phyloP scores from a whole-genome alignment of 2,888 invertebrate genomes.

The Epistrophella euchroma region DNA sequence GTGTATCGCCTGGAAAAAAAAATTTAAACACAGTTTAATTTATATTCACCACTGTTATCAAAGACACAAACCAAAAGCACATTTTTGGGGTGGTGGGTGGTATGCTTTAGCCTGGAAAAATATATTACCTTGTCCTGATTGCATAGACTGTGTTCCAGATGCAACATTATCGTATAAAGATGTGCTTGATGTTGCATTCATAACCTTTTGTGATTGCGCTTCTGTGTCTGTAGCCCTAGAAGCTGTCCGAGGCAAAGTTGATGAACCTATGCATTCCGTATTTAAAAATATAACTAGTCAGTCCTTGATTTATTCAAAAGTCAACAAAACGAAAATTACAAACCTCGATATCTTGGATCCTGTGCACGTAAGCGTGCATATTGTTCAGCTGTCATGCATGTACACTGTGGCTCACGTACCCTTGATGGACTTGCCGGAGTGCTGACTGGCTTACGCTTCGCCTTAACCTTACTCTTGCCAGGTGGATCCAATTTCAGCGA shows the following conservation, averaged over 20 bases:
- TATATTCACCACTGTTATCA: constrained; percentile 53
- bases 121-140: constrained; percentile 82
- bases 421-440: constrained; percentile 96
- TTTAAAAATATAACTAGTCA: neutral
- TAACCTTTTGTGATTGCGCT: constrained; percentile 88
- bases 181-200: constrained; percentile 94
- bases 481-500: constrained; percentile 97
- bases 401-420: constrained; percentile 95
- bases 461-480: constrained; percentile 93
- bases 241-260: constrained; percentile 92
- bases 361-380: constrained; percentile 93
- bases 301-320: constrained; percentile 18
- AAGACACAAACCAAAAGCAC: constrained; percentile 57
- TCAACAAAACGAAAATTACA: constrained; percentile 48
- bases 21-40: neutral
- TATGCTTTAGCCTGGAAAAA: constrained; percentile 2
- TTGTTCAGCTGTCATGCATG: constrained; percentile 97
- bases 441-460: constrained; percentile 95
- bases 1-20: constrained; percentile 82
- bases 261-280: constrained; percentile 87
- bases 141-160: constrained; percentile 78
- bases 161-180: constrained; percentile 94
- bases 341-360: constrained; percentile 91
- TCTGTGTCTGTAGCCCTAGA: constrained; percentile 89
- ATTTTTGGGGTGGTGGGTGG: neutral